Evolutionary conservation across 2,888 invertebrate species (phyloP).

Genomic region (Scaptomyza parva): DNA sequence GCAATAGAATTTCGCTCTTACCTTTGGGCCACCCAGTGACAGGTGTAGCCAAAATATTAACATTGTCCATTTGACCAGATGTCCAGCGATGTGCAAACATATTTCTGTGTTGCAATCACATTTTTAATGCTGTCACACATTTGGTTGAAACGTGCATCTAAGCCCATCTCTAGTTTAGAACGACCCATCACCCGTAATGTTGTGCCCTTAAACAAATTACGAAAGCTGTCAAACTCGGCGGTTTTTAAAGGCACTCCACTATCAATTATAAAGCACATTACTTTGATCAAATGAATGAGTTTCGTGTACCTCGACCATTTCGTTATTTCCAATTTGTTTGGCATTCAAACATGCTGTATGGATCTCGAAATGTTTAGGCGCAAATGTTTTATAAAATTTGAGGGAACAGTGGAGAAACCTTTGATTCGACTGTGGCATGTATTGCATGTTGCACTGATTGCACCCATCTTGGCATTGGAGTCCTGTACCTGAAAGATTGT

Average conservation of each 20-base stretch:
- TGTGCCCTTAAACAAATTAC: constrained; percentile 37
- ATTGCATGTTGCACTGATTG: constrained; percentile 46
- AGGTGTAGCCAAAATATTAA: constrained; percentile 35
- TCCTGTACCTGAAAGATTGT: constrained; percentile 22
- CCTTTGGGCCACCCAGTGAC: constrained; percentile 49
- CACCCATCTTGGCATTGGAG: constrained; percentile 27
- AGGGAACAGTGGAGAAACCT: constrained; percentile 47
- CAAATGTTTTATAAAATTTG: constrained; percentile 52
- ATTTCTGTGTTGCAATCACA: constrained; percentile 28
- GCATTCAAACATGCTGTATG: constrained; percentile 38
- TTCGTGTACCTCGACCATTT: constrained; percentile 20
- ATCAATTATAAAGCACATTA: constrained; percentile 43
- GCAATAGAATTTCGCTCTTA: constrained; percentile 38
- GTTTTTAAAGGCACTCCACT: constrained; percentile 26
- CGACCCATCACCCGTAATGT: constrained; percentile 33
- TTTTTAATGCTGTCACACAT: constrained; percentile 31
- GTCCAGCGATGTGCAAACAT: constrained; percentile 38
- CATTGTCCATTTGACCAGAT: constrained; percentile 23
- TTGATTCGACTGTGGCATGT: constrained; percentile 43
- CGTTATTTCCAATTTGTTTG: constrained; percentile 26
- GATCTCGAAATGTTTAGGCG: constrained; percentile 38
- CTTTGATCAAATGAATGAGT: constrained; percentile 37
- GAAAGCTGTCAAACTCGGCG: constrained; percentile 42
- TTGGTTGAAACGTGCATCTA: constrained; percentile 28
- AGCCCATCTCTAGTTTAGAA: constrained; percentile 10